Base-by-base conservation (phyloP, 53 echinoderm and acorn worm species). In the Glandiceps talaboti region DNA sequence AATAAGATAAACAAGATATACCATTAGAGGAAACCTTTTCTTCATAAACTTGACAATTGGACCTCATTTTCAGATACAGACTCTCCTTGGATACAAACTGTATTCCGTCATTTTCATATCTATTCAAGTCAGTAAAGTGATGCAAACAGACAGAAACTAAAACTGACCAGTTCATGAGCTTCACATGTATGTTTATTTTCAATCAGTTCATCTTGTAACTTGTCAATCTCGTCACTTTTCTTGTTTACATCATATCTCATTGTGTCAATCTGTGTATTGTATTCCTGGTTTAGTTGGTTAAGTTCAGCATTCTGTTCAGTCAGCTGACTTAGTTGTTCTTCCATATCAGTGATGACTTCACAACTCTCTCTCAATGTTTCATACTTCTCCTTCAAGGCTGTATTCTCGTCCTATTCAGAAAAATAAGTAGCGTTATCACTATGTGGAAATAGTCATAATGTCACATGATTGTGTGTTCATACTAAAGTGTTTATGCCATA, bases 81-180 rank as follows among this genome's bases (percentile, higher is more conserved):
- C n/a, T n/a, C n/a, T n/a, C n/a, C n/a, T n/a, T n/a, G n/a, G n/a
- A n/a, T n/a, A n/a, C n/a, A n/a, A n/a, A n/a, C n/a, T n/a, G n/a
- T n/a, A n/a, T n/a, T n/a, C n/a, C n/a, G n/a, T n/a, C n/a, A n/a
- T n/a, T n/a, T n/a, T n/a, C n/a, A n/a, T n/a, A n/a, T n/a, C n/a
- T n/a, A n/a, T n/a, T n/a, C n/a, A n/a, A n/a, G n/a, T n/a, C n/a
- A n/a, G n/a, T n/a, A n/a, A n/a, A n/a, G n/a, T n/a, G n/a, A n/a
- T n/a, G n/a, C n/a, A n/a, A n/a, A n/a, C n/a, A n/a, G n/a, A n/a
- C n/a, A n/a, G n/a, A 45, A 45, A 45, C 6, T 20, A 45, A 79
- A 33, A 64, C 93, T 88, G 28, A 93, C 93, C 86, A 93, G 78
- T 79, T 93, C 99, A 32, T 89, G 82, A 29, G 86, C 87, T 27